Conservation (phyloP, 2,797 vertebrate genomes). For the Micropoecilia bifurca region DNA sequence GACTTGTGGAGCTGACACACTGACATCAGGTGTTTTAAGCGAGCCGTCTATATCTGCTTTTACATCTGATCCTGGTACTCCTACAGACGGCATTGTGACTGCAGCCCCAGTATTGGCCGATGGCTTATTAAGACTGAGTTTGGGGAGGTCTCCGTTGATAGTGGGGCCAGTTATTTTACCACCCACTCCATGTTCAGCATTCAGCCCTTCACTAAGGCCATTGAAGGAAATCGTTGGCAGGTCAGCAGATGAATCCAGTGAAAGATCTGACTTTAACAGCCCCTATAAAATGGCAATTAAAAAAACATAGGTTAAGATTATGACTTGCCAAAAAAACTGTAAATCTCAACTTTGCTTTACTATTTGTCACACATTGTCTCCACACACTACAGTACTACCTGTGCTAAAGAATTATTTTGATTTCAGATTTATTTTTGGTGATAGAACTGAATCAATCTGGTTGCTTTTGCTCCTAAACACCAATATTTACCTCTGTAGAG, state of each 20-base stretch:
- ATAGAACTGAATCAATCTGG: not conserved
- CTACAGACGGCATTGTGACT: constrained; percentile 56
- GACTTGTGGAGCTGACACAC: constrained; percentile 54
- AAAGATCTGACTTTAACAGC: constrained; percentile 39
- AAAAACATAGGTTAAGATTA: constrained; percentile 11
- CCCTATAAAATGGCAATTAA: constrained; percentile 50
- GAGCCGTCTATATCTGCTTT: constrained; percentile 63
- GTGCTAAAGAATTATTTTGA: too few relatives aligned
- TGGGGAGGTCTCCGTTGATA: constrained; percentile 69
- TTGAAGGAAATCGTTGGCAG: constrained; percentile 52
- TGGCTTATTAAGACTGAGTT: constrained; percentile 41
- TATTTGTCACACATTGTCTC: not conserved
- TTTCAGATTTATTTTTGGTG: not conserved
- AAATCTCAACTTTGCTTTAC: not conserved
- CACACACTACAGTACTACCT: not conserved
- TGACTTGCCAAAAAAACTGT: not conserved
- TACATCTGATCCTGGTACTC: constrained; percentile 58
- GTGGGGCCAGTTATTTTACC: constrained; percentile 53
- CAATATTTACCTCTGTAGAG: constrained; percentile 47
- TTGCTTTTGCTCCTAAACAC: not conserved
- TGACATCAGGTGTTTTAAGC: constrained; percentile 57
- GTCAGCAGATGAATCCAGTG: constrained; percentile 54
- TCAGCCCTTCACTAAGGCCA: constrained; percentile 59
- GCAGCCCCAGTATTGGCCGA: constrained; percentile 37
- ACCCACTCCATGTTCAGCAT: constrained; percentile 38